Evolutionary conservation across 2,888 invertebrate species (phyloP).

Genomic region (Lissonota sp.): DNA sequence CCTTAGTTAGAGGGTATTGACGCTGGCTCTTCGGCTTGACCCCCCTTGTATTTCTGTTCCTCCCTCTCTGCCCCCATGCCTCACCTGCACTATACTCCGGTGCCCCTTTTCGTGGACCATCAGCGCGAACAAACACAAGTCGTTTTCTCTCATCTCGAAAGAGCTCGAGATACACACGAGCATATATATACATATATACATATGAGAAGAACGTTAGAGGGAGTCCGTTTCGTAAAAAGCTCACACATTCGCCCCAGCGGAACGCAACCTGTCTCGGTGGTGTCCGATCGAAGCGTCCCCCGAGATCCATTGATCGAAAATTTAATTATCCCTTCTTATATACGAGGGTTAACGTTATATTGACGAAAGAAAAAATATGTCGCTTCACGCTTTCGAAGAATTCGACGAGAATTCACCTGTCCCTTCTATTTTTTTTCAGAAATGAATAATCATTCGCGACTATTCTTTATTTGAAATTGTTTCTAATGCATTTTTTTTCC

Average conservation of each 20-base stretch:
- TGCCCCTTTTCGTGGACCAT: constrained; percentile 28
- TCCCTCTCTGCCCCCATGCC: constrained; percentile 11
- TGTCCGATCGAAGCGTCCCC: constrained; percentile 35
- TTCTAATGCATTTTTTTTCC: not conserved
- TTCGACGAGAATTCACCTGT: constrained; percentile 49
- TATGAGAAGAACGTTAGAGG: constrained; percentile 9
- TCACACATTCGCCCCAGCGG: constrained; percentile 26
- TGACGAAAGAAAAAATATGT: constrained; percentile 45
- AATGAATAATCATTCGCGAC: too few relatives aligned
- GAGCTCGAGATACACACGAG: not conserved
- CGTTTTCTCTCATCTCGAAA: constrained; percentile 33
- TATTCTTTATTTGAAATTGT: too few relatives aligned
- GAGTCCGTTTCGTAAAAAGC: constrained; percentile 27
- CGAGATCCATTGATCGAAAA: constrained; percentile 55
- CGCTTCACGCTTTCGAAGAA: constrained; percentile 41
- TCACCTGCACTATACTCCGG: constrained; percentile 56
- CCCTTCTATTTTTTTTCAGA: not conserved
- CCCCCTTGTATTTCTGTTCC: constrained; percentile 30
- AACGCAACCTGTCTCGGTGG: constrained; percentile 48
- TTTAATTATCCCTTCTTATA: constrained; percentile 55
- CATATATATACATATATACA: constrained; percentile 5
- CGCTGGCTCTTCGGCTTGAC: constrained; percentile 55
- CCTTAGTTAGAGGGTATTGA: constrained; percentile 75
- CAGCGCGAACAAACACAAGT: constrained; percentile 42
- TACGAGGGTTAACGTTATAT: not conserved